Evolutionary conservation across 2,797 vertebrate species (phyloP).

Genomic region (Coreius guichenoti): DNA sequence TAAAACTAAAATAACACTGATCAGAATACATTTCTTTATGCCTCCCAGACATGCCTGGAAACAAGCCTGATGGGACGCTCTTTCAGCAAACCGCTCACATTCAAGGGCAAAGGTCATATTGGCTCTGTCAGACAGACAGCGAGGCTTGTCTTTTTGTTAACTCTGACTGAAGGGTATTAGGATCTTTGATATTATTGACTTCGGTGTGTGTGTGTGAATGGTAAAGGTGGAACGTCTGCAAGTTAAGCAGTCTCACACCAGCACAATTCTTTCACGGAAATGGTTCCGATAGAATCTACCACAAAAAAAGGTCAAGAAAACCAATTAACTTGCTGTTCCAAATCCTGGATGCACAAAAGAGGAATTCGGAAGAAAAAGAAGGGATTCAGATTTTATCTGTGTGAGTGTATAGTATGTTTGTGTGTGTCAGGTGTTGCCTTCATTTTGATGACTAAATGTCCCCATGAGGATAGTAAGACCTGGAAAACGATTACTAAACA

Average conservation of each 20-base stretch:
- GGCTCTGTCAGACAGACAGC: neutral
- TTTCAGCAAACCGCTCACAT: neutral
- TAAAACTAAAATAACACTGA: neutral
- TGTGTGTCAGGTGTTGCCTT: neutral
- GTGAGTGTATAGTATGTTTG: neutral
- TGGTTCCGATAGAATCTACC: neutral
- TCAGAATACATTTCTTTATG: neutral
- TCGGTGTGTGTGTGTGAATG: neutral
- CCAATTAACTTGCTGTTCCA: neutral
- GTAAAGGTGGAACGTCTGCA: neutral
- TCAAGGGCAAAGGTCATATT: constrained; percentile 11
- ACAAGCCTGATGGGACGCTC: neutral
- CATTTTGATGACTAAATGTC: neutral
- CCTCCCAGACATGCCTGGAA: neutral
- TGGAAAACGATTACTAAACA: neutral
- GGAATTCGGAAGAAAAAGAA: neutral
- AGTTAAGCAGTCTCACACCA: neutral
- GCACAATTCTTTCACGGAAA: neutral
- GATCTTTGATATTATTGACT: neutral
- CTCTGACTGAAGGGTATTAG: constrained; percentile 1
- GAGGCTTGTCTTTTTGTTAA: neutral
- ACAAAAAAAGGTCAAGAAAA: neutral
- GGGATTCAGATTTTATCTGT: neutral
- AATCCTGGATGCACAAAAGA: constrained; percentile 11
- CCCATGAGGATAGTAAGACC: neutral